Evolutionary conservation across 2,797 vertebrate genomes (phyloP).

Genomic region (Sebastes paucispinis): DNA sequence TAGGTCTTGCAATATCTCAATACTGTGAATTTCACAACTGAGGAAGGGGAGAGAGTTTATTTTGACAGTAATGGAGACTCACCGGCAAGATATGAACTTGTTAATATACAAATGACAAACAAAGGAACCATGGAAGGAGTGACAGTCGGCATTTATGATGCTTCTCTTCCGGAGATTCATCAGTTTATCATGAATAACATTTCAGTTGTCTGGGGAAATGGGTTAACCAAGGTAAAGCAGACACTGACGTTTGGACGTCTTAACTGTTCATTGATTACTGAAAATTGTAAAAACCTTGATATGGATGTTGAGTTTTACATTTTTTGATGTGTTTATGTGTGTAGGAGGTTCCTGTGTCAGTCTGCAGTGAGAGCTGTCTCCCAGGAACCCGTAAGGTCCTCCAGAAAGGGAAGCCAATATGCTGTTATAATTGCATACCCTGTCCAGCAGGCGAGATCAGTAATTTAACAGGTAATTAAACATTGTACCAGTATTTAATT

Average conservation of each 20-base stretch:
- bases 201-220: conserved; percentile 72
- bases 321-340: conserved; percentile 12
- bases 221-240: conserved; percentile 57
- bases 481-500: too few species aligned
- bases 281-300: not conserved
- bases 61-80: conserved; percentile 84
- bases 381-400: conserved; percentile 76
- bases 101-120: conserved; percentile 79
- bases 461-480: conserved; percentile 73
- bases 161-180: conserved; percentile 68
- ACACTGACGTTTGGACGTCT: not conserved
- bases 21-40: conserved; percentile 79
- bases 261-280: not conserved
- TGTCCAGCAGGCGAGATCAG: conserved; percentile 80
- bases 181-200: conserved; percentile 76
- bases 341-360: conserved; percentile 69
- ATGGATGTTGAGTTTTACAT: not conserved
- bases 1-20: conserved; percentile 80
- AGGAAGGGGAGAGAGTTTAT: conserved; percentile 75
- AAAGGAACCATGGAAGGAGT: conserved; percentile 67
- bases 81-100: conserved; percentile 84
- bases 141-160: conserved; percentile 81
- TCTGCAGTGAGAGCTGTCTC: conserved; percentile 77
- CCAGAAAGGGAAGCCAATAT: conserved; percentile 75
- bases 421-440: conserved; percentile 78